Conservation (phyloP, 2,797 vertebrate genomes). For the Enteromius trimaculatus region DNA sequence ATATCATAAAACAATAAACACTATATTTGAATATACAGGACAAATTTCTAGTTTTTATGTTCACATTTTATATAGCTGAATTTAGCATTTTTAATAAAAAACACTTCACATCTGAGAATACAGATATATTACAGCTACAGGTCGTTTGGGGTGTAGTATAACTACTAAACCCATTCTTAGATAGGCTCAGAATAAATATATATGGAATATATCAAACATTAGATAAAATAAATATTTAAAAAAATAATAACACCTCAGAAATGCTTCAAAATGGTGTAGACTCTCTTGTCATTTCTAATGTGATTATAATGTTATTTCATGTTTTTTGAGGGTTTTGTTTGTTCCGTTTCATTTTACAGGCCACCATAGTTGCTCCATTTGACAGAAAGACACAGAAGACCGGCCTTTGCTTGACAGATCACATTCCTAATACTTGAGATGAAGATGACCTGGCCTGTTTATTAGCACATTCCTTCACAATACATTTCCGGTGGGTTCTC, state of each 20-base stretch:
- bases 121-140: background rate
- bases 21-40: background rate
- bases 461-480: conserved; percentile 19
- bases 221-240: background rate
- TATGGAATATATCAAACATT: conserved; percentile 1
- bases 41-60: background rate
- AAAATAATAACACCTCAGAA: too few relatives aligned
- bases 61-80: background rate
- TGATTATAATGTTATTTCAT: conserved; percentile 22
- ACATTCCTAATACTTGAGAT: conserved; percentile 25
- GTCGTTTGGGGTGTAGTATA: background rate
- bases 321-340: conserved; percentile 29
- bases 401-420: conserved; percentile 22
- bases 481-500: conserved; percentile 6
- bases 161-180: background rate
- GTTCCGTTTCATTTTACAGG: conserved; percentile 47
- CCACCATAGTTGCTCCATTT: conserved; percentile 29
- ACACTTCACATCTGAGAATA: background rate
- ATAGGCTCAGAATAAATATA: background rate
- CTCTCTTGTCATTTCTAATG: background rate
- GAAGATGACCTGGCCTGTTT: conserved; percentile 47
- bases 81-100: background rate
- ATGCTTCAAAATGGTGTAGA: background rate
- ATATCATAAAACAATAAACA: background rate
- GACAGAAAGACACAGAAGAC: conserved; percentile 24